Evolutionary conservation across 2,113 vertebrate species (phyloP), one percentile per base, ranked within the genome.

Genomic region (Leuciscus idus): DNA sequence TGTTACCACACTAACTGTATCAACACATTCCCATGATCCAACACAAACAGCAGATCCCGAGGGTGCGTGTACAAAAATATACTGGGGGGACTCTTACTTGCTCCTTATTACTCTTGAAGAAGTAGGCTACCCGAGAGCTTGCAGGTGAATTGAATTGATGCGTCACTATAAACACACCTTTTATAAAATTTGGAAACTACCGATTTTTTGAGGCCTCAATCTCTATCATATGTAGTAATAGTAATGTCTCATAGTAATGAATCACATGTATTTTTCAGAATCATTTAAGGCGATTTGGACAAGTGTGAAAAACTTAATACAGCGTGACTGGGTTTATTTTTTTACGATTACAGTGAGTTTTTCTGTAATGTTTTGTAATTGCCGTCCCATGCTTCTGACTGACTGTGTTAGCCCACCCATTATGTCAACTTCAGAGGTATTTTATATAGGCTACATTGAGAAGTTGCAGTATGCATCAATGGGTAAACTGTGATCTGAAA

Each of bases 21-120:
- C 87, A 91, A 91, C 90, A 91, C 84, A 83, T 86, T 85, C 66
- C 59, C 84, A 83, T 83, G 79, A 86, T 87, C 88, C 84, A 82
- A 87, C 84, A 86, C 89, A 91, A 90, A 90, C 89, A 87, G 50
- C 48, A 82, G 30, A 43, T 86, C 88, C 88, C 77, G 46, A 39
- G 90, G 73, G 90, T 75, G 17, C 23, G 13, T 23, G 46, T 36
- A 82, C 57, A 15, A 79, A 87, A 83, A 64, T 72, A 83, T 83
- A 64, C 33, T 13, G 64, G 55, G 46, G 39, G n/a, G 33, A 78
- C 84, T 82, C 43, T 50, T 74, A 39, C 12, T 57, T 33, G 62
- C 43, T 82, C 64, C n/a, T 82, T 82, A 50, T 82, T 70, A 66
- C 77, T 80, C 21, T 62, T 80, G n/a, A n/a, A 33, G 33, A 62